Conservation (phyloP, 2,888 invertebrate genomes). For the Timandra comae region DNA sequence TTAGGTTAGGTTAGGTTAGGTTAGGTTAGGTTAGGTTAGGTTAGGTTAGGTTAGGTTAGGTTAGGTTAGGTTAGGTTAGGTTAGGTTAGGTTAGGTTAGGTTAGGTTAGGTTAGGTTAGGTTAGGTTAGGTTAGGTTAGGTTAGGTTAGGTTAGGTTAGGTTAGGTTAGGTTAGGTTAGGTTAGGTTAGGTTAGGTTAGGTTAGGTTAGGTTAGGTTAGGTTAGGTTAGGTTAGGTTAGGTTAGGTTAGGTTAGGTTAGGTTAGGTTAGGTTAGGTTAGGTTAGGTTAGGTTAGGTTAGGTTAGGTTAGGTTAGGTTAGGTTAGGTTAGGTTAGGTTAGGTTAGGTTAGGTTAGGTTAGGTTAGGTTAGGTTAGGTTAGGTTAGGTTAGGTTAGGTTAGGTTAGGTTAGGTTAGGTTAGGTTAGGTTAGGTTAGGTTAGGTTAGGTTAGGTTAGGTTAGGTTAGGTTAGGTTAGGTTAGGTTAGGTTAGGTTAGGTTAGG, state of each 20-base stretch:
- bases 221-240: slow-evolving; percentile 11
- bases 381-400: slow-evolving; percentile 10
- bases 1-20: slow-evolving; percentile 11
- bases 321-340: slow-evolving; percentile 12
- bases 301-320: slow-evolving; percentile 12
- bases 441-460: slow-evolving; percentile 11
- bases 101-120: slow-evolving; percentile 9
- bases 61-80: slow-evolving; percentile 7
- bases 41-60: slow-evolving; percentile 12
- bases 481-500: slow-evolving; percentile 11
- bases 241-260: slow-evolving; percentile 11
- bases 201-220: slow-evolving; percentile 11
- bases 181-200: slow-evolving; percentile 11
- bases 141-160: slow-evolving; percentile 13
- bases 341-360: slow-evolving; percentile 12
- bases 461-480: slow-evolving; percentile 11
- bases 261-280: slow-evolving; percentile 9
- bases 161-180: slow-evolving; percentile 11
- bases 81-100: slow-evolving; percentile 12
- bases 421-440: slow-evolving; percentile 11
- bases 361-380: slow-evolving; percentile 12
- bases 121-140: slow-evolving; percentile 9
- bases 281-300: slow-evolving; percentile 12
- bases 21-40: slow-evolving; percentile 13
- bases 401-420: slow-evolving; percentile 10